phyloP scores from a whole-genome alignment of 1,140 invertebrate species.

The Magallana gigas region DNA sequence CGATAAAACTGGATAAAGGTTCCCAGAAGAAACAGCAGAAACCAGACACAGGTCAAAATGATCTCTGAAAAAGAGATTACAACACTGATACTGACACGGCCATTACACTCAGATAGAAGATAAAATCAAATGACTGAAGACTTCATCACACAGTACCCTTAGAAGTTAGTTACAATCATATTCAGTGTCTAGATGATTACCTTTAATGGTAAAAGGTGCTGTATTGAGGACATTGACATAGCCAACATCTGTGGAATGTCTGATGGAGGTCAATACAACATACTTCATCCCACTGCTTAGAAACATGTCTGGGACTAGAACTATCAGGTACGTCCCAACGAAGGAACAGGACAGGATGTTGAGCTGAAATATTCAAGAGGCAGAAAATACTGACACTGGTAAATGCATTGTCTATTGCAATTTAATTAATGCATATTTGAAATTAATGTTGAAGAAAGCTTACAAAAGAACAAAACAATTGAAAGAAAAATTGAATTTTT shows the following conservation, averaged over 20 bases:
- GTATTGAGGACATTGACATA: slow-evolving; percentile 83
- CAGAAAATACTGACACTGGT: not conserved
- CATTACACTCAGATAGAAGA: too few relatives aligned
- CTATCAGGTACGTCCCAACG: slow-evolving; percentile 83
- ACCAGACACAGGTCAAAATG: slow-evolving; percentile 81
- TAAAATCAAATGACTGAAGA: not conserved
- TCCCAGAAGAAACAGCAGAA: slow-evolving; percentile 80
- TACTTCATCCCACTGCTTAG: slow-evolving; percentile 85
- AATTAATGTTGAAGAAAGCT: too few relatives aligned
- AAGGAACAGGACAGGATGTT: slow-evolving; percentile 84
- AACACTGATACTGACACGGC: not conserved
- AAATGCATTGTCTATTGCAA: too few relatives aligned
- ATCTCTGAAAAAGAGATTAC: slow-evolving; percentile 81
- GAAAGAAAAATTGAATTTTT: too few relatives aligned
- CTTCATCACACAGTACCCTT: too few relatives aligned
- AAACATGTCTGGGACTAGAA: slow-evolving; percentile 84
- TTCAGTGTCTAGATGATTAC: slow-evolving; percentile 76
- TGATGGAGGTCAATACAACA: slow-evolving; percentile 85
- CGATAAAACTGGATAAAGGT: slow-evolving; percentile 80
- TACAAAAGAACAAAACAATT: too few relatives aligned
- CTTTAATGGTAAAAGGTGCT: slow-evolving; percentile 83
- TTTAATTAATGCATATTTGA: too few relatives aligned
- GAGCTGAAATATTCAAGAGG: slow-evolving; percentile 71
- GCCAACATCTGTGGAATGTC: slow-evolving; percentile 82
- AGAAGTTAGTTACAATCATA: too few relatives aligned